Evolutionary conservation across 2,888 invertebrate species (phyloP).

Genomic region (Gasteruption jaculator): DNA sequence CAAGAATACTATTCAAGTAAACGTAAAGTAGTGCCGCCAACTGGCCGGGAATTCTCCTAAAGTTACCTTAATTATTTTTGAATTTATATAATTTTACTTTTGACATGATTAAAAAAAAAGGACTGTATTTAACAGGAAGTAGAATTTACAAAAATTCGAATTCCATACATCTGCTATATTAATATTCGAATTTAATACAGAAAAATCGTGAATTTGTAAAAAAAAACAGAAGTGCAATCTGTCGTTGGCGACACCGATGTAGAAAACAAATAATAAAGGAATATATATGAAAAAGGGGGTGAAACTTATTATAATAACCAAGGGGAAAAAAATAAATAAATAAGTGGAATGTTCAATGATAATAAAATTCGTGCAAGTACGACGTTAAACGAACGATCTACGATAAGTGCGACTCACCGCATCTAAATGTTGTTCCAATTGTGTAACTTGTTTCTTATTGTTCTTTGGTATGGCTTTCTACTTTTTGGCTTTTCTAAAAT

Average conservation of each 20-base stretch:
- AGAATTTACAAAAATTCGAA: slow-evolving; percentile 17
- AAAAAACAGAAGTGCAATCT: too few species aligned
- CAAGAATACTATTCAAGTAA: slow-evolving; percentile 19
- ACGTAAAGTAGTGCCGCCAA: too few species aligned
- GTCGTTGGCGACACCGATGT: slow-evolving; percentile 16
- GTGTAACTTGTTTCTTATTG: slow-evolving; percentile 48
- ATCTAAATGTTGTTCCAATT: slow-evolving; percentile 53
- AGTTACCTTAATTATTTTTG: too few species aligned
- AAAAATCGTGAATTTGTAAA: too few species aligned
- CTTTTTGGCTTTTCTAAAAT: slow-evolving; percentile 53
- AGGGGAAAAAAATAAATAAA: slow-evolving; percentile 19
- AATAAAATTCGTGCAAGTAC: slow-evolving; percentile 50
- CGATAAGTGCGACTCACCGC: slow-evolving; percentile 51
- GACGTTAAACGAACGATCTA: slow-evolving; percentile 45
- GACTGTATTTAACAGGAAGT: slow-evolving; percentile 12
- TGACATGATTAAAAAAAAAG: too few species aligned
- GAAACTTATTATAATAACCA: slow-evolving; percentile 15
- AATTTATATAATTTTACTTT: too few species aligned
- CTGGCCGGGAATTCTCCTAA: too few species aligned
- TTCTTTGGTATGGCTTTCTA: slow-evolving; percentile 50
- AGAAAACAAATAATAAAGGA: slow-evolving; percentile 29
- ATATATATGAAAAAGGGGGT: slow-evolving; percentile 20
- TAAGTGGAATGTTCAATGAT: slow-evolving; percentile 36
- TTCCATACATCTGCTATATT: slow-evolving; percentile 12
- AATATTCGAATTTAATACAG: background rate